Conservation (phyloP, 2,888 invertebrate species). For the Caenorhabditis wallacei region DNA sequence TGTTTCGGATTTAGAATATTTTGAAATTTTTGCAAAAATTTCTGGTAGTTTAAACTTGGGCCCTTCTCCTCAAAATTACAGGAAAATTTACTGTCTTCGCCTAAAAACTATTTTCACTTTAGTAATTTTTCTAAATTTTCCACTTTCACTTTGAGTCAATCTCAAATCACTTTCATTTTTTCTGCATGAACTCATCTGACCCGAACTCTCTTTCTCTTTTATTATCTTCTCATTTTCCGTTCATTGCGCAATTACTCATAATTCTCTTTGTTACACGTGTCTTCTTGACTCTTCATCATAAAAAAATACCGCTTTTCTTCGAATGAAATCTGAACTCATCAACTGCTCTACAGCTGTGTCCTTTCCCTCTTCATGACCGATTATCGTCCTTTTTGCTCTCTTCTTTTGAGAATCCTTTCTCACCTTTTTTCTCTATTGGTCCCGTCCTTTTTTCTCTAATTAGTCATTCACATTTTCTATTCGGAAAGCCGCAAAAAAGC, state of each 20-base stretch:
- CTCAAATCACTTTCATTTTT: constrained; percentile 2
- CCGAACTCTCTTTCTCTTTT: constrained; percentile 11
- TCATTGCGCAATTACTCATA: constrained; percentile 30
- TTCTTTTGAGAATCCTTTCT: not conserved
- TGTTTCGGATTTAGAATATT: too few relatives aligned
- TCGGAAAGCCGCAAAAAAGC: not conserved
- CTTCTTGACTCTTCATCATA: constrained; percentile 12
- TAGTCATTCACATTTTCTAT: constrained; percentile 55
- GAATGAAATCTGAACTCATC: constrained; percentile 37
- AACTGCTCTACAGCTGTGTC: constrained; percentile 44
- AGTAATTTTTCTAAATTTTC: too few relatives aligned
- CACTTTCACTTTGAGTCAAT: too few relatives aligned
- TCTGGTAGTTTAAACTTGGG: too few relatives aligned
- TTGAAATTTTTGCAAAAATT: too few relatives aligned
- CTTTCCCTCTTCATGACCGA: constrained; percentile 29
- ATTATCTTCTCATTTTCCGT: constrained; percentile 15
- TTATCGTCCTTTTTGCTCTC: constrained; percentile 30
- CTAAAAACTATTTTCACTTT: too few relatives aligned
- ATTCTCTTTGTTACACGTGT: constrained; percentile 6
- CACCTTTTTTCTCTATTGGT: constrained; percentile 40
- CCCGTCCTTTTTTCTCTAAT: constrained; percentile 42
- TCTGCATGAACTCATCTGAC: constrained; percentile 33
- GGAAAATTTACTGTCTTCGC: too few relatives aligned
- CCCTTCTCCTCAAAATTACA: too few relatives aligned
- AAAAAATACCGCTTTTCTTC: constrained; percentile 15